Base-by-base conservation (phyloP, 2,888 invertebrate species). In the Xestobium rufovillosum region DNA sequence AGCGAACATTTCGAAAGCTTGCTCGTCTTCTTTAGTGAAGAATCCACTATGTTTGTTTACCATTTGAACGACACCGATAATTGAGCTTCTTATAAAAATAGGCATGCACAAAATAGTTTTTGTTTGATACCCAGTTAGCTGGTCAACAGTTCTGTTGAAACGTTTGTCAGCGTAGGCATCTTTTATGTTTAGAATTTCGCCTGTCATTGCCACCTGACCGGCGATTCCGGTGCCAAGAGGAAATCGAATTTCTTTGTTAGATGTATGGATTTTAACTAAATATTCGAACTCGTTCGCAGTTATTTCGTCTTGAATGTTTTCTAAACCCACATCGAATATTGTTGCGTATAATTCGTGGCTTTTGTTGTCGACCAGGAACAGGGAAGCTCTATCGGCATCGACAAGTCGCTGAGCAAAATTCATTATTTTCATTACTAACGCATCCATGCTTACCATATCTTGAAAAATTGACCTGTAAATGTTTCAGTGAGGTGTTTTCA, bases 31-130 rank as follows among this genome's bases (percentile, higher is more conserved):
- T 52, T 64, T 68, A 3, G 69, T 69, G 64, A 76, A 84, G 34
- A 40, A 49, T 3, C 60, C 73, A n/a, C 66, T 64, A 11, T 71
- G 67, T 55, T 80, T 80, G 50, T 80, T 80, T 0, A 89, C 85
- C 88, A 89, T 89, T 66, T 90, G 88, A 1, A 89, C 86, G 1
- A 89, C 88, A 6, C 86, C 88, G 41, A 89, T 88, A 4, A 87
- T 76, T 42, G 71, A 73, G 19, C 81, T 80, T 39, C 84, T 69
- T 11, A 84, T 85, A 61, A 81, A 85, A 26, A 90, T 83, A 1
- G 89, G 90, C 88, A 89, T 88, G 61, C 88, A 88, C 1, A 89
- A 71, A 26, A 89, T 86, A 14, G 78, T 79, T 45, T 75, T 71
- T 0, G 87, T 88, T 48, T 70, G 73, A 50, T 79, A 80, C 1